Evolutionary conservation across 2,113 vertebrate species (phyloP).

Genomic region (Orycteropus afer): DNA sequence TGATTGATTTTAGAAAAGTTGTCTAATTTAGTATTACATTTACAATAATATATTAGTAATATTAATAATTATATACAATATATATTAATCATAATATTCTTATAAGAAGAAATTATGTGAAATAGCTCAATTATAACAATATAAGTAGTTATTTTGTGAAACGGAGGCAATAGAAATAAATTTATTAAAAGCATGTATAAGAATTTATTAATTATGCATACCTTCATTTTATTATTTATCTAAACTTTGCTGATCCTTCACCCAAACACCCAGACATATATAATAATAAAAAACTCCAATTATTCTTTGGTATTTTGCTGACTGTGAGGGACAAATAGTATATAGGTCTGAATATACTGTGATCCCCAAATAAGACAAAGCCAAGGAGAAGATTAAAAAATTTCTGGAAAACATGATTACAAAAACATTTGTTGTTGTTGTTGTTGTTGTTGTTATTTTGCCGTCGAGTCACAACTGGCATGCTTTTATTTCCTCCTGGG

Average conservation of each 20-base stretch:
- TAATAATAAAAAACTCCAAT: neutral
- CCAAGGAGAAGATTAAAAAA: neutral
- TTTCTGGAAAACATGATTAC: neutral
- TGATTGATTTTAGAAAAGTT: neutral
- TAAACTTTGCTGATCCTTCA: neutral
- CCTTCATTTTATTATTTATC: neutral
- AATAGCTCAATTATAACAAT: neutral
- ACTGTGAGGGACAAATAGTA: neutral
- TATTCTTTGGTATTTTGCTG: neutral
- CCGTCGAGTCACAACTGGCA: too few relatives aligned
- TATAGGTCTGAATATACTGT: neutral
- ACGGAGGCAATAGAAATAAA: neutral
- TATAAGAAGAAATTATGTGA: neutral
- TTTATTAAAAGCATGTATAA: neutral
- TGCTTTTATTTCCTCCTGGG: constrained; percentile 70
- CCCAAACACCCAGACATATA: neutral
- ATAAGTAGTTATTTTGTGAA: neutral
- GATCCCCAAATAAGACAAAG: neutral
- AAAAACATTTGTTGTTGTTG: neutral
- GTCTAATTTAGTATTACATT: neutral
- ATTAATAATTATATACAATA: too few relatives aligned
- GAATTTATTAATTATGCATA: neutral
- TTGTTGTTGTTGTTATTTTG: too few relatives aligned
- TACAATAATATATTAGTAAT: too few relatives aligned
- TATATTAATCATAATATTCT: too few relatives aligned